Evolutionary conservation across 2,888 invertebrate genomes (phyloP).

Genomic region (Stenchaetothrips biformis): DNA sequence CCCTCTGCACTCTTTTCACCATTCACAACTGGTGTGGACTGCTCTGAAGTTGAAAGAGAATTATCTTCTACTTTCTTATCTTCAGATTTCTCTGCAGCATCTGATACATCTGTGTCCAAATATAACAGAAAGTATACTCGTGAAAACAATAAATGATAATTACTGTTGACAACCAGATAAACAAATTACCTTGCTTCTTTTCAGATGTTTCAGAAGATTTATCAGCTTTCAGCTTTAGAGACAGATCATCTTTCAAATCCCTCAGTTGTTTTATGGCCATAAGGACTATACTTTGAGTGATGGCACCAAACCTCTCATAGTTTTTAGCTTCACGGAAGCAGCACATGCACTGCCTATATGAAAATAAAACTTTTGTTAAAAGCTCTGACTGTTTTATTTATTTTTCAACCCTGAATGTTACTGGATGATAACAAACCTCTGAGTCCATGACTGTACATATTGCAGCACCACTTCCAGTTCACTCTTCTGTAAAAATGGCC

Average conservation of each 20-base stretch:
- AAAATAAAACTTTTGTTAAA: constrained; percentile 14
- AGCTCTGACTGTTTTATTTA: constrained; percentile 11
- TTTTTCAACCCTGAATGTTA: not conserved
- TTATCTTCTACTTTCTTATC: not conserved
- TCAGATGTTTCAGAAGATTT: constrained; percentile 32
- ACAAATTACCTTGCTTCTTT: not conserved
- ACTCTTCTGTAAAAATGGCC: constrained; percentile 66
- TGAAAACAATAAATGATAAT: not conserved
- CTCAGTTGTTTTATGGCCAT: constrained; percentile 78
- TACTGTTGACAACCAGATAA: not conserved
- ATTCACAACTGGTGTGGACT: not conserved
- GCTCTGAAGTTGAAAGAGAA: not conserved
- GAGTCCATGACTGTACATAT: constrained; percentile 85
- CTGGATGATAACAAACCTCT: constrained; percentile 57
- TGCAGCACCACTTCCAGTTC: constrained; percentile 79
- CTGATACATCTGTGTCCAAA: not conserved
- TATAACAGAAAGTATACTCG: too few species aligned
- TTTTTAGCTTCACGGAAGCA: constrained; percentile 89
- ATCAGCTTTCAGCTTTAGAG: constrained; percentile 39
- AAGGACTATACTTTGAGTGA: constrained; percentile 82
- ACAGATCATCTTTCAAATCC: constrained; percentile 56
- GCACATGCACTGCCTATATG: constrained; percentile 86
- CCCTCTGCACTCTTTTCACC: constrained; percentile 27
- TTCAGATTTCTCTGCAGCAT: constrained; percentile 19
- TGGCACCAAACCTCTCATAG: constrained; percentile 82